These are phyloP conservation scores for Arion vulgaris DNA, from an alignment of 1,140 invertebrate genomes.

Conservation along the genomic window DNA sequence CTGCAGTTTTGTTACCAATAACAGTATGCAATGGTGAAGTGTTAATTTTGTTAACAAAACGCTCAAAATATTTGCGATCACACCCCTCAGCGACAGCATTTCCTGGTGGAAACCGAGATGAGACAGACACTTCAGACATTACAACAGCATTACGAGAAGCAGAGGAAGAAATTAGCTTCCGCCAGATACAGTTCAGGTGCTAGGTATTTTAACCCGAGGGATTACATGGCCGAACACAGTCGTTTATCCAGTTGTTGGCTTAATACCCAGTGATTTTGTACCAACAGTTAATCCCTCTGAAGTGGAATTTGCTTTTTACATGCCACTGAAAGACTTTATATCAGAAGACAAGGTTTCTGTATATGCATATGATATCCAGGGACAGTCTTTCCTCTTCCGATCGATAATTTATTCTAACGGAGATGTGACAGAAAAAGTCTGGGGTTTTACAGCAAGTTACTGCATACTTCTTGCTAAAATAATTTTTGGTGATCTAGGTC, in stretches of 20 bases:
- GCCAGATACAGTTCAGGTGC: slow-evolving; percentile 42
- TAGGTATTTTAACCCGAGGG: slow-evolving; percentile 43
- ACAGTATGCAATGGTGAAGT: slow-evolving; percentile 17
- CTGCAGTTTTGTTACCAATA: slow-evolving; percentile 18
- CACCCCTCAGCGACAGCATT: slow-evolving; percentile 42
- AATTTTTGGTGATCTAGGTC: slow-evolving; percentile 10
- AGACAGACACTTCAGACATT: slow-evolving; percentile 43
- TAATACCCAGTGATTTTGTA: slow-evolving; percentile 49
- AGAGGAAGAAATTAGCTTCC: slow-evolving; percentile 56
- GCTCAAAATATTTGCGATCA: background rate
- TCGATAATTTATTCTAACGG: slow-evolving; percentile 25
- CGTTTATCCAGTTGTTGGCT: slow-evolving; percentile 49
- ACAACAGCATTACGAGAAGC: slow-evolving; percentile 54
- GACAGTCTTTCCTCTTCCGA: background rate
- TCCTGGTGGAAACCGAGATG: slow-evolving; percentile 54
- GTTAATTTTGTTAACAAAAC: slow-evolving; percentile 23
- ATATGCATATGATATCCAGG: background rate
- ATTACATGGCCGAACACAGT: slow-evolving; percentile 48
- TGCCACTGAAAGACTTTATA: slow-evolving; percentile 52
- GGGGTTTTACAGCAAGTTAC: slow-evolving; percentile 46
- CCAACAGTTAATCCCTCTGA: slow-evolving; percentile 49
- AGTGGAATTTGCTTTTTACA: slow-evolving; percentile 46
- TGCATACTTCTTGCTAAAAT: slow-evolving; percentile 41
- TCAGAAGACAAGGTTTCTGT: slow-evolving; percentile 13
- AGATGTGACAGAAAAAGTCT: slow-evolving; percentile 32